Percentiles rank a stretch among this genome's conserved stretches.
These are phyloP conservation scores for Myripristis jacobus DNA, from an alignment of 2,797 vertebrate species.

Conservation along the genomic window DNA sequence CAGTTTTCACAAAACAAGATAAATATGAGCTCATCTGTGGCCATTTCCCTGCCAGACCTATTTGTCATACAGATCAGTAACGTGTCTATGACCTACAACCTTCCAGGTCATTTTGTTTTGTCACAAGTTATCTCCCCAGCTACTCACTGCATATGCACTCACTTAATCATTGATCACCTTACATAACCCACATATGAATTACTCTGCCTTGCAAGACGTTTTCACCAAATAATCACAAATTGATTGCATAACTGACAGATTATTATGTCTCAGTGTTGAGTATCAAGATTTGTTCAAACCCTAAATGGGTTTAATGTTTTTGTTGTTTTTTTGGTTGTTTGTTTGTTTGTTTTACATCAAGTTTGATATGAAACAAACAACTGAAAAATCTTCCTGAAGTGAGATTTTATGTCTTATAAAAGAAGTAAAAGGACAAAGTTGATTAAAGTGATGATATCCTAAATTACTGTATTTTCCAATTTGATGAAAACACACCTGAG, in stretches of 20 bases:
- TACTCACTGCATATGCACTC: slow-evolving; percentile 16
- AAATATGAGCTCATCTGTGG: slow-evolving; percentile 1
- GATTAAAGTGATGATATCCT: background rate
- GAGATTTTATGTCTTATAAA: background rate
- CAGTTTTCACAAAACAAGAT: background rate
- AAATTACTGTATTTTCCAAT: background rate
- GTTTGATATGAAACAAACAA: background rate
- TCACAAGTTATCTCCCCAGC: slow-evolving; percentile 37
- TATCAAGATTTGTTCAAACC: background rate
- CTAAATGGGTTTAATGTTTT: background rate
- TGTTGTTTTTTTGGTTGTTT: too few relatives aligned
- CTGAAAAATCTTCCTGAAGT: background rate
- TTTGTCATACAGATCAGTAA: slow-evolving; percentile 9
- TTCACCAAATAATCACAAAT: slow-evolving; percentile 40
- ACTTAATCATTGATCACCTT: slow-evolving; percentile 73
- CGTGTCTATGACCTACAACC: slow-evolving; percentile 8
- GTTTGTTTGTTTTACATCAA: too few relatives aligned
- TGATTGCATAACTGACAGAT: slow-evolving; percentile 46
- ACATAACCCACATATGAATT: slow-evolving; percentile 55
- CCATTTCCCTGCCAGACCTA: background rate
- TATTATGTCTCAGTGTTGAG: background rate
- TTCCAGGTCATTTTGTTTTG: slow-evolving; percentile 31
- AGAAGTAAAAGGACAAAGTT: background rate
- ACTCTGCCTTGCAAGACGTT: slow-evolving; percentile 8
- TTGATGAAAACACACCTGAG: background rate